Percentiles rank a stretch among this genome's conserved stretches.
Evolutionary conservation across 2,888 invertebrate species (phyloP).

Genomic region (Trachelus stipa): DNA sequence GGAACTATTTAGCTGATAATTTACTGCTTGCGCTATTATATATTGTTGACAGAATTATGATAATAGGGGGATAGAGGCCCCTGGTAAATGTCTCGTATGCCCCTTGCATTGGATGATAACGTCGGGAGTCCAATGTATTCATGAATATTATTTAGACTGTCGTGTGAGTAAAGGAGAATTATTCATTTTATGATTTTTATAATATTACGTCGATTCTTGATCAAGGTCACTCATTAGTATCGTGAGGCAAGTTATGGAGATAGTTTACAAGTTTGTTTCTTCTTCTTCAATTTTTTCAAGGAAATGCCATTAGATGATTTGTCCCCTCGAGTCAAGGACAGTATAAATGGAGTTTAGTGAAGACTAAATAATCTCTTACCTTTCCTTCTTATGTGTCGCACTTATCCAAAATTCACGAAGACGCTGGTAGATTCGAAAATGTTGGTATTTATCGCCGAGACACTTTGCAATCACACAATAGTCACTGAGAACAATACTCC

Average conservation of each 20-base stretch:
- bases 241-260: no score
- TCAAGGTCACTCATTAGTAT: not conserved
- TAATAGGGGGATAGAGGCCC: not conserved
- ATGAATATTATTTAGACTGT: not conserved
- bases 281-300: no score
- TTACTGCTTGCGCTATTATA: not conserved
- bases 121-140: not conserved
- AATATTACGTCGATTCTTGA: not conserved
- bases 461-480: not conserved
- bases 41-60: not conserved
- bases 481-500: not conserved
- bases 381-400: not conserved
- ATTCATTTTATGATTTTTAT: not conserved
- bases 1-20: not conserved
- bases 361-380: not conserved
- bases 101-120: not conserved
- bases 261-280: no score
- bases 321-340: not conserved
- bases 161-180: not conserved
- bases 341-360: not conserved
- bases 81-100: not conserved
- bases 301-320: not conserved
- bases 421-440: not conserved
- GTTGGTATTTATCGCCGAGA: not conserved
- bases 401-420: not conserved